Conservation (phyloP, 2,888 invertebrate genomes). For the Lithophane socia region DNA sequence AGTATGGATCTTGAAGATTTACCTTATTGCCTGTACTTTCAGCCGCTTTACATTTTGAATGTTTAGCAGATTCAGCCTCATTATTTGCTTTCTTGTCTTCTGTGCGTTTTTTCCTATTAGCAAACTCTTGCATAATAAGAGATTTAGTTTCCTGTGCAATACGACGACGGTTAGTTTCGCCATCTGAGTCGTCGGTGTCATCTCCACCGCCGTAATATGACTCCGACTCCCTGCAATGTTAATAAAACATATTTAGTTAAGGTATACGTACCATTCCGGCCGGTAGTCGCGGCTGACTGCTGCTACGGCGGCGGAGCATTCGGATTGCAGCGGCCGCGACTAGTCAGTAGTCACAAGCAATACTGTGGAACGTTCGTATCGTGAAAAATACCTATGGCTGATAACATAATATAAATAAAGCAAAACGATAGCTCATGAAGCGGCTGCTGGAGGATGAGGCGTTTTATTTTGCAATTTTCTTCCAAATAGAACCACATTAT, state of each 20-base stretch:
- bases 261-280: background rate
- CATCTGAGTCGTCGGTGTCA: constrained; percentile 83
- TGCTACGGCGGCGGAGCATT: background rate
- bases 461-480: background rate
- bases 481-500: background rate
- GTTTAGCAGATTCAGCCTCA: constrained; percentile 91
- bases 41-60: constrained; percentile 93
- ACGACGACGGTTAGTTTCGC: constrained; percentile 80
- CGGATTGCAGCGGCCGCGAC: background rate
- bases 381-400: background rate
- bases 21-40: constrained; percentile 94
- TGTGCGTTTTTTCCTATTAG: constrained; percentile 90
- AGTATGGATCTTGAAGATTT: constrained; percentile 10
- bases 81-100: constrained; percentile 77
- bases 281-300: background rate
- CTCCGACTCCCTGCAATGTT: constrained; percentile 84
- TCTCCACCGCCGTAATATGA: constrained; percentile 83
- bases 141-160: constrained; percentile 92
- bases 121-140: constrained; percentile 95
- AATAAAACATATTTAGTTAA: constrained; percentile 1
- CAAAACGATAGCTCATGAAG: background rate
- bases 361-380: background rate
- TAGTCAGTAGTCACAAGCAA: background rate
- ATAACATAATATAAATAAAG: background rate
- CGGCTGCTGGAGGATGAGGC: background rate